Base-by-base conservation (phyloP, 2,113 vertebrate genomes). In the Sarotherodon lohbergeri region DNA sequence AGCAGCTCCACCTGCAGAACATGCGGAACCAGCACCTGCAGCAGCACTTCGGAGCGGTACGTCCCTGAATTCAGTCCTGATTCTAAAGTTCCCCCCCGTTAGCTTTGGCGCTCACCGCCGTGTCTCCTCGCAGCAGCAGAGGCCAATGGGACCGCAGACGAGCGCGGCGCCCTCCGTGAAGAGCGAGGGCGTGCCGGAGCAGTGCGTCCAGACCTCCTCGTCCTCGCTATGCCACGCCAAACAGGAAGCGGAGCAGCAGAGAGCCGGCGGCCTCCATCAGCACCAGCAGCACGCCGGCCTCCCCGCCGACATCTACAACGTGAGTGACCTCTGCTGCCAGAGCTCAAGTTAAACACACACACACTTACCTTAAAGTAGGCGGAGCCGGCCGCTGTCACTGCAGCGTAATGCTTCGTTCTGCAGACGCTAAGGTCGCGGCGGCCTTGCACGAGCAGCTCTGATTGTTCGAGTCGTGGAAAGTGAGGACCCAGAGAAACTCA, bases 301-400 rank as follows among this genome's bases (percentile, higher is more conserved):
- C 57, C 80, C 94, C 46, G 27, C 92, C 1, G 97, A 97, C 63
- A 84, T 96, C 3, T 97, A 96, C 87, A 96, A 91, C 3, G 96
- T 96, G 84, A 95, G 94, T 88, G 1, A 55, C 39, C 3, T 2
- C 32, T 32, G 4, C 39, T 1, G 2, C 63, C 7, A 63, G 36
- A 36, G 16, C 29, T 63, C 29, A 9, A 34, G 32, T 66, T n/a
- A 29, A 12, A 17, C 41, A 27, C 7, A 19, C 17, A 19, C 17
- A 43, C 36, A 4, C 66, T 71, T 4, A 7, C 17, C 13, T 71
- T 43, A 43, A 16, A 43, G 66, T 14, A 24, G 66, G 66, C n/a
- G 5, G 66, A 43, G 66, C 9, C 4, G 1, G 4, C 34, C 7
- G 13, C 66, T 24, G 39, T 68, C 63, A 39, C 17, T 22, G 61